A percentile compares a stretch with the other conserved stretches of the same genome.
Conservation (phyloP, 2,888 invertebrate species). For the Apantesis nais region DNA sequence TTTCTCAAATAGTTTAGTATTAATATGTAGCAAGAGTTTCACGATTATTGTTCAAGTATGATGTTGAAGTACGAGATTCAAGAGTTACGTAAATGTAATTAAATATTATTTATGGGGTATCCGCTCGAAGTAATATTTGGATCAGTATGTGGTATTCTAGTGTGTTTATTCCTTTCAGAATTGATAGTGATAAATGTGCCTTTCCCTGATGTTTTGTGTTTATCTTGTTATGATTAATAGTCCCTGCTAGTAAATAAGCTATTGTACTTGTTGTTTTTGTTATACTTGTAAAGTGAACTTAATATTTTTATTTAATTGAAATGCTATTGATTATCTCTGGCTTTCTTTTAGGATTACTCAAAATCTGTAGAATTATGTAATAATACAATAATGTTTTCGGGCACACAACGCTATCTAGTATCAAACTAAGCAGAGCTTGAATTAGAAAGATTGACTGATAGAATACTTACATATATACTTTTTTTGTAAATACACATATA, state of each 20-base stretch:
- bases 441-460: too few species aligned
- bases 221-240: conserved; percentile 64
- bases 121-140: conserved; percentile 3
- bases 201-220: conserved; percentile 59
- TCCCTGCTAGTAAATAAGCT: conserved; percentile 46
- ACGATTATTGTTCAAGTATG: too few species aligned
- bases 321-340: neutral
- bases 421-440: too few species aligned
- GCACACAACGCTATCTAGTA: too few species aligned
- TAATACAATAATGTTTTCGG: too few species aligned
- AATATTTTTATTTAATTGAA: neutral
- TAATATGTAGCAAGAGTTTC: too few species aligned
- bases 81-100: neutral
- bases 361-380: too few species aligned
- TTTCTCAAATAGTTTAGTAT: neutral
- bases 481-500: too few species aligned
- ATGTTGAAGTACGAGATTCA: neutral
- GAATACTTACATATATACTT: too few species aligned
- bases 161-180: conserved; percentile 53
- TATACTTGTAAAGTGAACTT: conserved; percentile 5
- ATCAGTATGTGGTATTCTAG: conserved; percentile 4
- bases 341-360: too few species aligned
- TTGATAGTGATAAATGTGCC: conserved; percentile 66
- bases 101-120: conserved; percentile 9
- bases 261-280: conserved; percentile 40